Base-by-base conservation (phyloP, 2,888 invertebrate species). In the Dromius quadrimaculatus region DNA sequence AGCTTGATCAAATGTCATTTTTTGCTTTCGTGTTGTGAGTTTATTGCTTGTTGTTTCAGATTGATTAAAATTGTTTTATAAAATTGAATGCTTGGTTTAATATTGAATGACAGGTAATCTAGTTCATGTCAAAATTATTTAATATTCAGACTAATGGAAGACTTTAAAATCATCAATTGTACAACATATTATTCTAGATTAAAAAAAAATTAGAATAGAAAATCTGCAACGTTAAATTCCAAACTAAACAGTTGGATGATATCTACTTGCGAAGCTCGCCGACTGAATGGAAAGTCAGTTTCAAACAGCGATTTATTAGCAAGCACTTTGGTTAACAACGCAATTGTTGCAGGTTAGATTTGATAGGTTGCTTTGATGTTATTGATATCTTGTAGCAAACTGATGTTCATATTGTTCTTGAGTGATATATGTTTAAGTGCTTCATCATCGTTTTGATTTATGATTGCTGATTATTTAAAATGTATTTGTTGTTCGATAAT, bases 371-470 rank as follows among this genome's bases (percentile, higher is more conserved):
- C 28, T 54, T 28, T 23, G 50, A 54, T 54, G 50, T 54, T 54
- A 54, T 54, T 54, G 50, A 54, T 54, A 54, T 28, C 50, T 54
- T 54, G 50, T 54, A 54, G 28, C 50, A 28, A 23, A 28, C 13
- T 54, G 50, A 54, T 54, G 41, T 41, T 41, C 8, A 28, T 23
- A 54, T 54, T 54, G 50, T 54, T 54, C 28, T 28, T 15, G 50
- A 54, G 28, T 54, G 50, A 54, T 54, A 54, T 54, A 54, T 54
- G 50, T 28, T 54, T 54, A 54, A 28, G 50, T 54, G 50, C 50
- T 54, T 54, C 50, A 54, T 54, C 50, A 54, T 54, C 28, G 50
- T 54, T 54, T 54, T 54, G 50, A 54, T 54, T 54, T 54, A 54
- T 54, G 50, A 28, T 28, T 54, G 50, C 50, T 54, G 50, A 54